Conservation (phyloP, 2,888 invertebrate genomes). For the Stenodera caucasica region DNA sequence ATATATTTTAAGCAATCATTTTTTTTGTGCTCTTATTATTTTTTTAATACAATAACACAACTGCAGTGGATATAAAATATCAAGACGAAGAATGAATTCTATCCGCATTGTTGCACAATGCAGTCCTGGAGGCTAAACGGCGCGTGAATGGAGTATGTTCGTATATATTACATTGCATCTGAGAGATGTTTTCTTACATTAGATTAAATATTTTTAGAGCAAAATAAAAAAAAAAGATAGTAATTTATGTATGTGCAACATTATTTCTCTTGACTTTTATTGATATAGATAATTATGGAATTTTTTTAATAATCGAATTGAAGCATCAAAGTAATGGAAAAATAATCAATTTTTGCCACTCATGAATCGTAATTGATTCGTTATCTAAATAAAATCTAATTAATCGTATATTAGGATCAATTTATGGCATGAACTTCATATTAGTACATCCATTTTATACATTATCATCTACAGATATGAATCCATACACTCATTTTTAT, state of each 20-base stretch:
- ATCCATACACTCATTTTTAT: neutral
- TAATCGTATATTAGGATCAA: constrained; percentile 9
- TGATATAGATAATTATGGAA: neutral
- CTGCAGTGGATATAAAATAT: neutral
- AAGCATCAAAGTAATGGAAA: neutral
- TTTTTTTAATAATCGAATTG: neutral
- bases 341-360: neutral
- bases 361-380: neutral
- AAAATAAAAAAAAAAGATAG: too few relatives aligned
- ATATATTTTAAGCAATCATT: too few relatives aligned
- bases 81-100: neutral
- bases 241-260: too few relatives aligned
- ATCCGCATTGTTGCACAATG: neutral
- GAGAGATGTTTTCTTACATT: neutral
- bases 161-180: neutral
- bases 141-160: neutral
- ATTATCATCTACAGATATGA: neutral
- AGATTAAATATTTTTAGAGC: neutral
- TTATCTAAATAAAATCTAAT: neutral
- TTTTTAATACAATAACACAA: neutral
- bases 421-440: neutral
- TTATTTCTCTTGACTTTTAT: too few relatives aligned
- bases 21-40: neutral
- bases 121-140: neutral
- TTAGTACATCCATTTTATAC: neutral